These are phyloP conservation scores for Brachionus plicatilis DNA, from an alignment of 1,140 invertebrate genomes.

Conservation along the genomic window DNA sequence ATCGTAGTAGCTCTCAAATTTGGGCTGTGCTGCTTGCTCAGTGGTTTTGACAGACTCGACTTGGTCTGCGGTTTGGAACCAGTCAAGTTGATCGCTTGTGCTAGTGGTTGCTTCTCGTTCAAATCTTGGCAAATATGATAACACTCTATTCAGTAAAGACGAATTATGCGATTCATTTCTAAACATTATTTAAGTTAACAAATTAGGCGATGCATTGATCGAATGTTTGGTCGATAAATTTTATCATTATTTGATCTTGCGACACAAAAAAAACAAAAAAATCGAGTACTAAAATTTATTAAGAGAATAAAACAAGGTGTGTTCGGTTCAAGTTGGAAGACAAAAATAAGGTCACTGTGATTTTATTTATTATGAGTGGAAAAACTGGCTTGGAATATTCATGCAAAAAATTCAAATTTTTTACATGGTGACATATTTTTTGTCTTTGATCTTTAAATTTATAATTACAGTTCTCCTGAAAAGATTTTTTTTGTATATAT, in stretches of 20 bases:
- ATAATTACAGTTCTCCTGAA: no score
- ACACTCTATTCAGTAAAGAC: neutral
- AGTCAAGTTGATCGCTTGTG: neutral
- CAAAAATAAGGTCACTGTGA: neutral
- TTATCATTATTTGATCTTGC: neutral
- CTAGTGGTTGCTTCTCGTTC: neutral
- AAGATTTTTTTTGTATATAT: no score
- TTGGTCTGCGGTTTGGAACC: neutral
- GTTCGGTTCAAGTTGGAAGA: neutral
- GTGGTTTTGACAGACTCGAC: neutral
- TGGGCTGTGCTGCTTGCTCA: neutral
- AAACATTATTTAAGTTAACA: constrained; percentile 23
- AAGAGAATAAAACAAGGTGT: neutral
- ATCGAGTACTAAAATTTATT: neutral
- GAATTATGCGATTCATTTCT: neutral
- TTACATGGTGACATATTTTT: neutral
- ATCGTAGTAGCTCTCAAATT: neutral
- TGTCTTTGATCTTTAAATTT: neutral
- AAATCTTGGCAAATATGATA: neutral
- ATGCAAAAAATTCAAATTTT: no score
- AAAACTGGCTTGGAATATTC: no score
- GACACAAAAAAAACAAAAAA: neutral
- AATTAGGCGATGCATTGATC: constrained; percentile 13
- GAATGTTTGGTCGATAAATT: neutral
- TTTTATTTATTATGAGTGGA: neutral